These are phyloP conservation scores for Eupithecia subumbrata DNA, from an alignment of 2,888 invertebrate genomes.

Conservation along the genomic window DNA sequence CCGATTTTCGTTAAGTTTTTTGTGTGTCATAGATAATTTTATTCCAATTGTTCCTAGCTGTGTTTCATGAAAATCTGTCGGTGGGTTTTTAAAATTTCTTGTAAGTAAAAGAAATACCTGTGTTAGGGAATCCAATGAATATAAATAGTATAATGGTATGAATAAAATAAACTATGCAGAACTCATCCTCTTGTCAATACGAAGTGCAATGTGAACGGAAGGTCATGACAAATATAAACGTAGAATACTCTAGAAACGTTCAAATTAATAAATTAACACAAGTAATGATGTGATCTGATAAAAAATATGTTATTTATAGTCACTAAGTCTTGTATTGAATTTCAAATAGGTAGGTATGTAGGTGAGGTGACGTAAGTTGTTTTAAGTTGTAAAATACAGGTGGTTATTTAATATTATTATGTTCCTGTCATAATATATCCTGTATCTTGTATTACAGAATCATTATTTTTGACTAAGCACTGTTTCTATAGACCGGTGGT, in stretches of 20 bases:
- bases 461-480: too few relatives aligned
- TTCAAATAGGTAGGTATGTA: slow-evolving; percentile 19
- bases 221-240: background rate
- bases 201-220: background rate
- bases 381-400: background rate
- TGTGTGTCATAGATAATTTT: too few relatives aligned
- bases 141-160: too few relatives aligned
- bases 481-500: too few relatives aligned
- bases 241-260: slow-evolving; percentile 3
- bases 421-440: background rate
- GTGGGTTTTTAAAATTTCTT: too few relatives aligned
- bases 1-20: too few relatives aligned
- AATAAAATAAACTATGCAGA: background rate
- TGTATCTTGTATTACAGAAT: background rate
- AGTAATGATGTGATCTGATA: slow-evolving; percentile 13
- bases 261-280: background rate
- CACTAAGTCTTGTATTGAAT: slow-evolving; percentile 24
- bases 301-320: slow-evolving; percentile 14
- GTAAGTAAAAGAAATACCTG: too few relatives aligned
- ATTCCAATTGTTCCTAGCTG: too few relatives aligned
- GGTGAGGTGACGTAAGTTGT: slow-evolving; percentile 13
- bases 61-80: too few relatives aligned
- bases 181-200: background rate
- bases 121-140: too few relatives aligned
- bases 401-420: background rate